These are phyloP conservation scores for Lepidocolaptes lacrymiger DNA, from an alignment of 2,797 vertebrate genomes.

Conservation along the genomic window DNA sequence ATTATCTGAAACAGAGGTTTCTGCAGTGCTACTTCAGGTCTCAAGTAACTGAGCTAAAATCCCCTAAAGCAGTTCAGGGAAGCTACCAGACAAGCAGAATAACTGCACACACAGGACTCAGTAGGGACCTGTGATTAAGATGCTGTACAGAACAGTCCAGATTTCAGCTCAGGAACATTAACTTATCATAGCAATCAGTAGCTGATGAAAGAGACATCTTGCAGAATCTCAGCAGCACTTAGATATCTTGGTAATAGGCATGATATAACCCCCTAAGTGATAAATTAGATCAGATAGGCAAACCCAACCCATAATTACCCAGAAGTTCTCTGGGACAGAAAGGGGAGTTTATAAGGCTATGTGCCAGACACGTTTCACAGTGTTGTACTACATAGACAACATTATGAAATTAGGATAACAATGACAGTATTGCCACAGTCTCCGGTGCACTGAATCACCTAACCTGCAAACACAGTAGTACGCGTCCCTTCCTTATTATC, in stretches of 20 bases:
- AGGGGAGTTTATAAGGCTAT: background rate
- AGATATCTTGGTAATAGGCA: constrained; percentile 21
- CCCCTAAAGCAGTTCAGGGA: background rate
- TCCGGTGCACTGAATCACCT: background rate
- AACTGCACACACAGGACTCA: background rate
- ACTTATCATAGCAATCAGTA: constrained; percentile 37
- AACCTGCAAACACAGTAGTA: background rate
- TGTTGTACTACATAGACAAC: background rate
- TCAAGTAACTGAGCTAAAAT: background rate
- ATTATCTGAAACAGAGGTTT: background rate
- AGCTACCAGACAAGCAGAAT: background rate
- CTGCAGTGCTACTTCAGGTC: background rate
- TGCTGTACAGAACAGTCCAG: background rate
- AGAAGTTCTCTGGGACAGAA: constrained; percentile 40
- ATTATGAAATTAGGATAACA: constrained; percentile 20
- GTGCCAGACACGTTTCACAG: constrained; percentile 8
- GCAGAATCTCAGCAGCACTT: constrained; percentile 32
- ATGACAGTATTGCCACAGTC: background rate
- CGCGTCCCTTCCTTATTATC: background rate
- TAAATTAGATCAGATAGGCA: constrained; percentile 58
- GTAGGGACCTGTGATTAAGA: constrained; percentile 17
- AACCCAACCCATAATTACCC: constrained; percentile 20
- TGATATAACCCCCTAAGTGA: constrained; percentile 49
- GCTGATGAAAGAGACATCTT: constrained; percentile 55
- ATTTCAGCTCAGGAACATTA: constrained; percentile 21